A percentile compares a stretch with the other conserved stretches of the same genome.
phyloP scores from a whole-genome alignment of 2,797 vertebrate species.

The Vespertilio murinus region DNA sequence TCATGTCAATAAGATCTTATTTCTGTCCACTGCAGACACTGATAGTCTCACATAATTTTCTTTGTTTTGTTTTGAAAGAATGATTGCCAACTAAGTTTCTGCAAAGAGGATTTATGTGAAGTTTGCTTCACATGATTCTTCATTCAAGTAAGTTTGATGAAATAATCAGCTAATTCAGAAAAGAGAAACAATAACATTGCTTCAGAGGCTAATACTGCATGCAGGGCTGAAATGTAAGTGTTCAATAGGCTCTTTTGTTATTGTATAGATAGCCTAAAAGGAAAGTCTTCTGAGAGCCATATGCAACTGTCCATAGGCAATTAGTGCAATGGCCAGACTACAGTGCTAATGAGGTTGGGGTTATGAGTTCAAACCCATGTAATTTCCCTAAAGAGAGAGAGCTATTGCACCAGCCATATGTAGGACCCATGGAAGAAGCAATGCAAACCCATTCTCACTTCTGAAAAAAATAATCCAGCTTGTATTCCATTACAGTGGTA shows the following conservation, averaged over 20 bases:
- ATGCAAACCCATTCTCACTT: background rate
- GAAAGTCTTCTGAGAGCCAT: background rate
- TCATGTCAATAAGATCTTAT: background rate
- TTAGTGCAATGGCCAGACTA: background rate
- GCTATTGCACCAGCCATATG: background rate
- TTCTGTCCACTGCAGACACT: slow-evolving; percentile 13
- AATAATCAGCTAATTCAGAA: slow-evolving; percentile 36
- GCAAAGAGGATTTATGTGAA: background rate
- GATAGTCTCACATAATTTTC: background rate
- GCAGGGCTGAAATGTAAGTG: background rate
- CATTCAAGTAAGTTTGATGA: slow-evolving; percentile 22
- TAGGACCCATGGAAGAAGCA: background rate
- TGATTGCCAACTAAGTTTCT: slow-evolving; percentile 13
- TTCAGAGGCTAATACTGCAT: background rate
- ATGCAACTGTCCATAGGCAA: background rate
- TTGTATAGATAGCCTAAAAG: background rate
- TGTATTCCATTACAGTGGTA: background rate
- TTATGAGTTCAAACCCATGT: background rate
- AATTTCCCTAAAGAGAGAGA: background rate
- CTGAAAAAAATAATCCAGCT: background rate
- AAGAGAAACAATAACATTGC: slow-evolving; percentile 42
- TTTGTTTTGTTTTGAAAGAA: slow-evolving; percentile 27
- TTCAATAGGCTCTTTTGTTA: slow-evolving; percentile 32
- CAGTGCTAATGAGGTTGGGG: background rate
- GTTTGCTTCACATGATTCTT: slow-evolving; percentile 28